A percentile compares a stretch with the other conserved stretches of the same genome.
Evolutionary conservation across 2,113 vertebrate species (phyloP).

Genomic region (Erinaceus europaeus): DNA sequence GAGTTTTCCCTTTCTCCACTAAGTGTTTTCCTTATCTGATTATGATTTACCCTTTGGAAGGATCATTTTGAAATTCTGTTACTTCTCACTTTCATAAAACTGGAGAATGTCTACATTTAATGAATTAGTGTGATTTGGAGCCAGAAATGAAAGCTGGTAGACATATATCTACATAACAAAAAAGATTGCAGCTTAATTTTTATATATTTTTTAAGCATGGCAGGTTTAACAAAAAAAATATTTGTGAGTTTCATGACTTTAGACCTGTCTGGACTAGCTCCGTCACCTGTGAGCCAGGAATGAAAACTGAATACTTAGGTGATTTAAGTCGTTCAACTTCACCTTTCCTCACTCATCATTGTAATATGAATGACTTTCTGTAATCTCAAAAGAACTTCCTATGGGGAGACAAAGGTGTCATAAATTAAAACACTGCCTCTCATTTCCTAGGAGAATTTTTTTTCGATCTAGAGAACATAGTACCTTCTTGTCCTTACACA

Average conservation of each 20-base stretch:
- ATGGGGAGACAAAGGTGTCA: not conserved
- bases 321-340: not conserved
- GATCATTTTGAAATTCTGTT: not conserved
- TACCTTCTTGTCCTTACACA: not conserved
- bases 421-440: not conserved
- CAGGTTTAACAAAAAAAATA: not conserved
- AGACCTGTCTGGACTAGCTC: not conserved
- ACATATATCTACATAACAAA: not conserved
- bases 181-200: not conserved
- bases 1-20: not conserved
- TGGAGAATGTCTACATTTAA: not conserved
- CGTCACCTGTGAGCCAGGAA: not conserved
- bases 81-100: not conserved
- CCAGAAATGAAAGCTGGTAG: not conserved
- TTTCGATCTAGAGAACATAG: not conserved
- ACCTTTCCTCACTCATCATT: not conserved
- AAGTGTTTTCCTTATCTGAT: not conserved
- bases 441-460: not conserved
- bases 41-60: not conserved
- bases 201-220: not conserved
- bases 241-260: not conserved
- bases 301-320: not conserved
- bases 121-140: not conserved
- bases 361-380: not conserved
- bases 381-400: not conserved